phyloP scores from a whole-genome alignment of 2,888 invertebrate species.

The Ornithoptera priamus region DNA sequence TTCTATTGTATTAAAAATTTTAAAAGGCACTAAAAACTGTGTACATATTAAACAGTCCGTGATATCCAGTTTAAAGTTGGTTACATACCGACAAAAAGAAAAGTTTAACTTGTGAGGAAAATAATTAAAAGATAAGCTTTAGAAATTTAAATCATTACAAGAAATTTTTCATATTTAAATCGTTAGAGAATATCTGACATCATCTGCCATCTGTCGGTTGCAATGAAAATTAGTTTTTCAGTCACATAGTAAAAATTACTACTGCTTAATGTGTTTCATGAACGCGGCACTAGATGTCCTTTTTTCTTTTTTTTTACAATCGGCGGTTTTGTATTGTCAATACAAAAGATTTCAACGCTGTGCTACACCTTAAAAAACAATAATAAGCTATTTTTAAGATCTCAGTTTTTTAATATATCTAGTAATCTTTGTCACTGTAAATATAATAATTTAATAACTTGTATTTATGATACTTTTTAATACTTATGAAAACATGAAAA shows the following conservation, averaged over 20 bases:
- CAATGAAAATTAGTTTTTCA: not conserved
- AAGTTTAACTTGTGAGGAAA: no score
- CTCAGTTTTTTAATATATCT: not conserved
- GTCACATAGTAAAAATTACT: not conserved
- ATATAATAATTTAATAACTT: no score
- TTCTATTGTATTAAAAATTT: no score
- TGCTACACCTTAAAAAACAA: not conserved
- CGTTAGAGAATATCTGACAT: not conserved
- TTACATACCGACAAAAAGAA: no score
- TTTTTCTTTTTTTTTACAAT: conserved; percentile 9
- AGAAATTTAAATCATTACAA: no score
- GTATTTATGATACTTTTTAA: no score
- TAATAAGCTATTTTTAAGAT: not conserved
- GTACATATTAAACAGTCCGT: no score
- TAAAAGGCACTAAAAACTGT: no score
- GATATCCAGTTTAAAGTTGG: no score
- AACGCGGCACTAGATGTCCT: conserved; percentile 8
- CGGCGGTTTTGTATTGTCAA: not conserved
- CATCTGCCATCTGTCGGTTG: conserved; percentile 14
- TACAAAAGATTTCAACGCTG: not conserved
- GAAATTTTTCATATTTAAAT: not conserved
- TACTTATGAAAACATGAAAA: no score
- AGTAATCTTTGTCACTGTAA: no score
- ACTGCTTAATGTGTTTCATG: not conserved
- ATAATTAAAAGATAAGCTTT: no score